A percentile compares a stretch with the other conserved stretches of the same genome.
Evolutionary conservation across 2,888 invertebrate genomes (phyloP).

Genomic region (Diarsia rubi): DNA sequence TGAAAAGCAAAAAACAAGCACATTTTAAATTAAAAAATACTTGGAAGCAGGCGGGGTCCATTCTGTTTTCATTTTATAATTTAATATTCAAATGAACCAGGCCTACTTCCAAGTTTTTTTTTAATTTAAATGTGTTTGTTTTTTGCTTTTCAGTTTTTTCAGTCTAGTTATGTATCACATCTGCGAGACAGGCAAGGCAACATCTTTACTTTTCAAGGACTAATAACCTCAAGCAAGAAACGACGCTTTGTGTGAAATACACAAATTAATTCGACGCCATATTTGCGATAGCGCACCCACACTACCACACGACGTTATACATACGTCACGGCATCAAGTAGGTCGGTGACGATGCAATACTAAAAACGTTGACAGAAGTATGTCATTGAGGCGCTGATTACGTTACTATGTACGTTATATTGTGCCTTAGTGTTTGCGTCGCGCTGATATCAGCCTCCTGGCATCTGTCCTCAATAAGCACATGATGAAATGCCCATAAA

Average conservation of each 20-base stretch:
- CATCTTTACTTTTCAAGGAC: conserved; percentile 18
- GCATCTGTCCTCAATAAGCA: conserved; percentile 57
- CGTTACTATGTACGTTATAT: conserved; percentile 54
- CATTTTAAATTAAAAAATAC: too few relatives aligned
- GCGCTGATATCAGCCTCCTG: conserved; percentile 59
- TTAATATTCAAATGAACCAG: too few relatives aligned
- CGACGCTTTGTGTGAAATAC: conserved; percentile 35
- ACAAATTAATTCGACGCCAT: conserved; percentile 42
- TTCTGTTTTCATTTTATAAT: too few relatives aligned
- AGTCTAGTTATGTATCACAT: conserved; percentile 12
- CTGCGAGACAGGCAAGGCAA: conserved; percentile 7
- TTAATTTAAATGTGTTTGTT: too few relatives aligned
- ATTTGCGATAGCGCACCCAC: conserved; percentile 29
- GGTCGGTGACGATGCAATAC: conserved; percentile 66
- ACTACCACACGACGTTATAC: conserved; percentile 19
- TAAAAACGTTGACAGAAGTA: conserved; percentile 58
- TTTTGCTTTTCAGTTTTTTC: too few relatives aligned
- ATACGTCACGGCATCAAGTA: conserved; percentile 65
- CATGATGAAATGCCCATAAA: conserved; percentile 44
- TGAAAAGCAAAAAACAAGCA: too few relatives aligned
- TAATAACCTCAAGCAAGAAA: conserved; percentile 18
- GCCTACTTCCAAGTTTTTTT: too few relatives aligned
- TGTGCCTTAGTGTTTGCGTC: conserved; percentile 35
- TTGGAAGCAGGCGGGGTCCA: too few relatives aligned
- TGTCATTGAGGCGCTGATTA: conserved; percentile 56